Evolutionary conservation across 2,113 vertebrate genomes (phyloP).

Genomic region (Macrotus californicus): DNA sequence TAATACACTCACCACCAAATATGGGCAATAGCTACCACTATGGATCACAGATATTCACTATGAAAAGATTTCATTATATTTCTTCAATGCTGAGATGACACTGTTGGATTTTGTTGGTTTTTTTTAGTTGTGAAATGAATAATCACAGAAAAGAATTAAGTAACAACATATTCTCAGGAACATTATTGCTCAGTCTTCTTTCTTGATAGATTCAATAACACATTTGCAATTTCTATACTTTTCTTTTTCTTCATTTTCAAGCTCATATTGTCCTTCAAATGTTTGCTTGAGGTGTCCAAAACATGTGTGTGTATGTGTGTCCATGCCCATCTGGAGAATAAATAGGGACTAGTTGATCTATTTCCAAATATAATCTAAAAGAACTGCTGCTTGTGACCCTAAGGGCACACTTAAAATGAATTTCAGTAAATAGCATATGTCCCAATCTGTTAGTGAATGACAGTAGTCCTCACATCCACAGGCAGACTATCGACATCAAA

Average conservation of each 20-base stretch:
- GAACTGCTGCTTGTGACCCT: conserved; percentile 29
- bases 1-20: not conserved
- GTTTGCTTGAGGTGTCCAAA: not conserved
- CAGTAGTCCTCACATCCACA: not conserved
- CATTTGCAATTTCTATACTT: not conserved
- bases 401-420: conserved; percentile 19
- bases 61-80: conserved; percentile 20
- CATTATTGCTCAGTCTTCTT: conserved; percentile 28
- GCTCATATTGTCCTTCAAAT: conserved; percentile 17
- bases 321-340: not conserved
- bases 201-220: not conserved
- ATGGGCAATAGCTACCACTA: not conserved
- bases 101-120: not conserved
- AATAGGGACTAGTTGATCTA: not conserved
- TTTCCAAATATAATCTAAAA: conserved; percentile 25
- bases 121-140: conserved; percentile 58
- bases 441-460: not conserved
- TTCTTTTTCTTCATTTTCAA: conserved; percentile 44
- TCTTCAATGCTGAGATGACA: conserved; percentile 31
- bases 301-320: not conserved
- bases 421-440: not conserved
- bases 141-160: conserved; percentile 20
- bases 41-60: not conserved
- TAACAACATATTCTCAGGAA: not conserved
- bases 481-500: not conserved